Evolutionary conservation across 1,140 invertebrate species (phyloP), one percentile per base, ranked within the genome.

Genomic region (Eriosoma lanigerum): DNA sequence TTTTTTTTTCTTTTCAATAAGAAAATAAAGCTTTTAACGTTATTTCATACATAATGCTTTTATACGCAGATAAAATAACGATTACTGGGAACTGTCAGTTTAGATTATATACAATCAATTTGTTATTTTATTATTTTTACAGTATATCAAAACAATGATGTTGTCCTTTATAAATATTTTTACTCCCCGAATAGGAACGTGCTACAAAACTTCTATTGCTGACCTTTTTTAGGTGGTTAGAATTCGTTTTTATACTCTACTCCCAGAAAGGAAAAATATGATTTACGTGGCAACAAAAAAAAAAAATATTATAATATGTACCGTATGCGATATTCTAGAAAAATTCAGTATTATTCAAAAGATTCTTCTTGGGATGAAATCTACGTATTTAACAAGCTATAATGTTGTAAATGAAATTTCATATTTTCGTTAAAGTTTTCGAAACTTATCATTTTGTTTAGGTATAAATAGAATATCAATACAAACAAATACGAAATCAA

Each of bases 121-220:
- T 17, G 66, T 48, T 68, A 24, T 68, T 66, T 68, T 68, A 68
- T 68, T 68, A 68, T 68, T 48, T 68, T 68, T 48, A 68, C 38
- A 48, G 48, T 38, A 48, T 68, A 68, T 48, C 44, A 26, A 68
- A 68, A 68, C 66, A 68, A 48, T 48, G 44, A 68, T 46, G 38
- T 48, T 48, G 66, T 48, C 44, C 66, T 68, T 68, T 48, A 68
- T 44, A 46, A 68, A 68, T 68, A 68, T 38, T 17, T n/a, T 68
- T n/a, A n/a, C n/a, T n/a, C 48, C 26, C 6, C 44, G 3, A 38
- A 17, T 68, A 48, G 32, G 24, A 46, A 68, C 12, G 66, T 21
- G 38, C 44, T 21, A 15, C 21, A 48, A 68, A 46, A 68, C 32
- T 44, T 68, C 48, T 68, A 68, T 68, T 13, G 38, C 44, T 48